A percentile compares a stretch with the other conserved stretches of the same genome.
Evolutionary conservation across 1,140 invertebrate species (phyloP).

Genomic region (Oreohelix idahoensis): DNA sequence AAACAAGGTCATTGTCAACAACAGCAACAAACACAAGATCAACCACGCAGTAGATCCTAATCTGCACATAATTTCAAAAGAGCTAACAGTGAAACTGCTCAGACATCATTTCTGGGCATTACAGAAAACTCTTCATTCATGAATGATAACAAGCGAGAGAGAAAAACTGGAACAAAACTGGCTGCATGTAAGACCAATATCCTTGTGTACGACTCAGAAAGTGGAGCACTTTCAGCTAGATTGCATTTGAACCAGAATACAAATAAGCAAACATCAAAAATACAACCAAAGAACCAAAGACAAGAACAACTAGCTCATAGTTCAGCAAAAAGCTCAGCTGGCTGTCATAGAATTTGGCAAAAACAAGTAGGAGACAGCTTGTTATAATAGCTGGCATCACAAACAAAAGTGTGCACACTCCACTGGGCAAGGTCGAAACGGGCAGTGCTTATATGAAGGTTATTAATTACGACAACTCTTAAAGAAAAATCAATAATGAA

Average conservation of each 20-base stretch:
- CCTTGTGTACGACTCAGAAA: neutral
- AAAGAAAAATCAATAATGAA: too few relatives aligned
- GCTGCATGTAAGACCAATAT: neutral
- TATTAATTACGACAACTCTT: too few relatives aligned
- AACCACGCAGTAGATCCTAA: neutral
- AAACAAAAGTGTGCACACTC: too few relatives aligned
- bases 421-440: too few relatives aligned
- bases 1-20: neutral
- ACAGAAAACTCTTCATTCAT: neutral
- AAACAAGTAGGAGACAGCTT: too few relatives aligned
- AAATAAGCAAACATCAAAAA: too few relatives aligned
- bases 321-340: too few relatives aligned
- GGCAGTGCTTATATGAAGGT: too few relatives aligned
- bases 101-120: neutral
- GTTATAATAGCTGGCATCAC: too few relatives aligned
- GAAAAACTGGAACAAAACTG: neutral
- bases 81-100: neutral
- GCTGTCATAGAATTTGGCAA: too few relatives aligned
- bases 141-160: neutral
- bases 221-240: neutral
- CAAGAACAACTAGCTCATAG: too few relatives aligned
- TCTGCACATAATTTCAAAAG: neutral
- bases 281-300: too few relatives aligned
- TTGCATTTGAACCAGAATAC: neutral
- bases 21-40: neutral